Conservation (phyloP, 2,113 vertebrate species). For the Psilopsiagon aymara region DNA sequence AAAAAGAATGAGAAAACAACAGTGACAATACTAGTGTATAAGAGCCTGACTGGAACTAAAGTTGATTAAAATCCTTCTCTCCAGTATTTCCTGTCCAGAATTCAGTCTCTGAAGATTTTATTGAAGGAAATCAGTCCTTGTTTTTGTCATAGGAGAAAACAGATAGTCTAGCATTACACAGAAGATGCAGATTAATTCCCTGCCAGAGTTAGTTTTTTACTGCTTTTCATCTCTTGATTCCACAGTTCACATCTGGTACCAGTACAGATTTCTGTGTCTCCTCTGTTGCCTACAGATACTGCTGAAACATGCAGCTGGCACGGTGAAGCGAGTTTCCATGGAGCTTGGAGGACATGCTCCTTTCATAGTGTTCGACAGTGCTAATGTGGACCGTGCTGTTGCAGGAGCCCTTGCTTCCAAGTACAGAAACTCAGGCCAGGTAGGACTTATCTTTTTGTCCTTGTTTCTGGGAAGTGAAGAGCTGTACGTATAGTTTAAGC, state of each 20-base stretch:
- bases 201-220: neutral
- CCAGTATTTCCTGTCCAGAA: neutral
- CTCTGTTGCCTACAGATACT: conserved; percentile 78
- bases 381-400: conserved; percentile 86
- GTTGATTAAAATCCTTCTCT: neutral
- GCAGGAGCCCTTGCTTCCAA: conserved; percentile 90
- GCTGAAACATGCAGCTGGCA: conserved; percentile 84
- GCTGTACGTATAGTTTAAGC: neutral
- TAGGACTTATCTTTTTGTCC: conserved; percentile 42
- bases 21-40: neutral
- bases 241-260: neutral
- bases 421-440: conserved; percentile 95
- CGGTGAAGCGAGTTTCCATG: conserved; percentile 94
- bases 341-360: conserved; percentile 95
- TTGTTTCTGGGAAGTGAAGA: neutral
- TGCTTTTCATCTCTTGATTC: neutral
- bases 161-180: neutral
- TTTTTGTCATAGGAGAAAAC: neutral
- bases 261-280: neutral
- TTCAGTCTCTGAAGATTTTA: neutral
- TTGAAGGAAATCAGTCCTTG: neutral
- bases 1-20: neutral
- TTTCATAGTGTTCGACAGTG: conserved; percentile 96
- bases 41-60: neutral
- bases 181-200: neutral